Evolutionary conservation across 2,888 invertebrate species (phyloP).

Genomic region (Zeuzera pyrina): DNA sequence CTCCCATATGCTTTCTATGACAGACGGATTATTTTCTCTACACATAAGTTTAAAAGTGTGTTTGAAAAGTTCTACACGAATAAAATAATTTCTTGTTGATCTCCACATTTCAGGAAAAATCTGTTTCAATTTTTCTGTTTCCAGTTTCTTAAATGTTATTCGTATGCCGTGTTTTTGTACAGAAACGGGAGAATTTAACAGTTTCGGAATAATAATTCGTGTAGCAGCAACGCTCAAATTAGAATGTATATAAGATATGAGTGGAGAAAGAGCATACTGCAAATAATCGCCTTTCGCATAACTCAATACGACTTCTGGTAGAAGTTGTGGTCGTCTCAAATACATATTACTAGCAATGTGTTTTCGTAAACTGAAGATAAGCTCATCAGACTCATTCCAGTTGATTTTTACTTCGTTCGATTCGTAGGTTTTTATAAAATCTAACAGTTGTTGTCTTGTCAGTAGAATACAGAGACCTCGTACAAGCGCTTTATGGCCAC

Average conservation of each 20-base stretch:
- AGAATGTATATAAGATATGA: conserved; percentile 40
- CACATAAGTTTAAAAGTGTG: conserved; percentile 32
- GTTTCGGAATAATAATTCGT: conserved; percentile 26
- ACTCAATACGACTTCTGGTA: conserved; percentile 31
- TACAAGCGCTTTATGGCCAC: conserved; percentile 30
- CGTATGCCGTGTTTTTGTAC: conserved; percentile 50
- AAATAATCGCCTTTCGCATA: conserved; percentile 51
- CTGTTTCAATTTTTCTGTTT: conserved; percentile 25
- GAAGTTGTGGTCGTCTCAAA: conserved; percentile 39
- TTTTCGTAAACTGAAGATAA: conserved; percentile 34
- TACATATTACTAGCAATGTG: conserved; percentile 49
- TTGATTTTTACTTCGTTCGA: conserved; percentile 38
- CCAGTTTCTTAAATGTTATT: conserved; percentile 32
- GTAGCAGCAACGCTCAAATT: conserved; percentile 29
- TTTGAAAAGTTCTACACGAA: conserved; percentile 38
- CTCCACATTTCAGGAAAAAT: conserved; percentile 36
- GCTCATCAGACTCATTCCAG: conserved; percentile 35
- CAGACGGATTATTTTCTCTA: conserved; percentile 29
- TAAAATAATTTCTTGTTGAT: conserved; percentile 36
- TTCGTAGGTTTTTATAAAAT: conserved; percentile 33
- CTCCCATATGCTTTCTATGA: conserved; percentile 26
- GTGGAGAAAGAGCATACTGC: conserved; percentile 42
- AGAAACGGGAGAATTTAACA: conserved; percentile 37
- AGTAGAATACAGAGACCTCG: conserved; percentile 34
- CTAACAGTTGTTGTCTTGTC: conserved; percentile 21